Percentiles rank a stretch among this genome's conserved stretches.
Evolutionary conservation across 2,797 vertebrate genomes (phyloP).

Genomic region (Dryobates pubescens): DNA sequence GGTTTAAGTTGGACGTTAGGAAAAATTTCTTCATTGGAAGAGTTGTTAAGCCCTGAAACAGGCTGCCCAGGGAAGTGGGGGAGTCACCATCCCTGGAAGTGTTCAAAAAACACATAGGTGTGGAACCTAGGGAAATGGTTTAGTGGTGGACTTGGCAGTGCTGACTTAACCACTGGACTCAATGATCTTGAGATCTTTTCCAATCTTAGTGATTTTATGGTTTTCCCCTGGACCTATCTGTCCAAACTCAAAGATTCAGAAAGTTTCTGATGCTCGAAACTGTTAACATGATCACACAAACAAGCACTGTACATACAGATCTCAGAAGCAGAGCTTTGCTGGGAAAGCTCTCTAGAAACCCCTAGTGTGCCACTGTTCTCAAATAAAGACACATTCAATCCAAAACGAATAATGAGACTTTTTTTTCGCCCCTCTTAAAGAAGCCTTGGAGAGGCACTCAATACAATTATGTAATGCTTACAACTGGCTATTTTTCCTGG

Average conservation of each 20-base stretch:
- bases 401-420: not conserved
- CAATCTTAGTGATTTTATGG: too few relatives aligned
- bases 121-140: too few relatives aligned
- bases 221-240: not conserved
- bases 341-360: not conserved
- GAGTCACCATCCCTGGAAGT: too few relatives aligned
- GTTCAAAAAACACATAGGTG: too few relatives aligned
- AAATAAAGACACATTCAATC: not conserved
- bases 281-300: not conserved
- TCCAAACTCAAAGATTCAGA: not conserved
- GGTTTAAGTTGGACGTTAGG: too few relatives aligned
- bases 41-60: too few relatives aligned
- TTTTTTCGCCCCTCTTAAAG: not conserved
- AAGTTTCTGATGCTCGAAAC: not conserved
- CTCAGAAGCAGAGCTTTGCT: not conserved
- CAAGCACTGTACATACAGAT: not conserved
- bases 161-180: too few relatives aligned
- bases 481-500: not conserved
- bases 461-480: not conserved
- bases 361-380: not conserved
- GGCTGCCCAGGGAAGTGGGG: too few relatives aligned
- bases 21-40: too few relatives aligned
- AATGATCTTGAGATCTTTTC: too few relatives aligned
- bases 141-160: too few relatives aligned
- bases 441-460: not conserved